Percentiles rank a stretch among this genome's conserved stretches.
phyloP scores from a whole-genome alignment of 1,140 invertebrate species.

The Zaprionus ornatus region DNA sequence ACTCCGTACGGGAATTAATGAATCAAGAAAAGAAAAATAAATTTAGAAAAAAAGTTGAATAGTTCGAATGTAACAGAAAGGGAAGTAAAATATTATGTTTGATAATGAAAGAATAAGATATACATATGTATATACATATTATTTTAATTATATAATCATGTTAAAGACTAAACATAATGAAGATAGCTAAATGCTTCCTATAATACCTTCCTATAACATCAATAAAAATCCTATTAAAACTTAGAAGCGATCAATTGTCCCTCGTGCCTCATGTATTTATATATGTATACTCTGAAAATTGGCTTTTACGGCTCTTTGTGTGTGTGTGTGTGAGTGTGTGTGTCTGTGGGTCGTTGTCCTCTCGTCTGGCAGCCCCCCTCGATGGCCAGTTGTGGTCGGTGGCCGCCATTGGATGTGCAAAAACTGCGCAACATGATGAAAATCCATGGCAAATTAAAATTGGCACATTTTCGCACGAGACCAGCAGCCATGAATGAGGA shows the following conservation, averaged over 20 bases:
- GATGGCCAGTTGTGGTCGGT: conserved; percentile 37
- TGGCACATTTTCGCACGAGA: conserved; percentile 56
- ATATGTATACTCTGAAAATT: conserved; percentile 37
- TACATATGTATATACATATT: no score
- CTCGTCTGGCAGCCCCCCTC: conserved; percentile 12
- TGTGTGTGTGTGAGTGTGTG: background rate
- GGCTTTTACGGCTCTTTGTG: conserved; percentile 37
- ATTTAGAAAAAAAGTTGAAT: no score
- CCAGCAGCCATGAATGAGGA: background rate
- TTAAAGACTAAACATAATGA: no score
- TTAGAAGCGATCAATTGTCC: background rate
- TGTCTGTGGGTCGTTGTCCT: conserved; percentile 41
- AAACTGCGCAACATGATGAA: conserved; percentile 53
- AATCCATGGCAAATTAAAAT: conserved; percentile 57
- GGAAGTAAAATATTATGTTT: no score
- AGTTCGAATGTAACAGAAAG: no score
- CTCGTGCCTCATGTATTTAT: conserved; percentile 21
- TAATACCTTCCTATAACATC: no score
- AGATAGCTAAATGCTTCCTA: background rate
- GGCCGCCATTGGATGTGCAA: conserved; percentile 35
- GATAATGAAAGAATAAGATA: no score
- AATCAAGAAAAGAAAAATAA: no score
- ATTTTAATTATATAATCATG: no score
- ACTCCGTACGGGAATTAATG: no score
- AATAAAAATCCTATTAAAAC: background rate